Conservation (phyloP, 2,888 invertebrate species). For the Linnaemya tessellans region DNA sequence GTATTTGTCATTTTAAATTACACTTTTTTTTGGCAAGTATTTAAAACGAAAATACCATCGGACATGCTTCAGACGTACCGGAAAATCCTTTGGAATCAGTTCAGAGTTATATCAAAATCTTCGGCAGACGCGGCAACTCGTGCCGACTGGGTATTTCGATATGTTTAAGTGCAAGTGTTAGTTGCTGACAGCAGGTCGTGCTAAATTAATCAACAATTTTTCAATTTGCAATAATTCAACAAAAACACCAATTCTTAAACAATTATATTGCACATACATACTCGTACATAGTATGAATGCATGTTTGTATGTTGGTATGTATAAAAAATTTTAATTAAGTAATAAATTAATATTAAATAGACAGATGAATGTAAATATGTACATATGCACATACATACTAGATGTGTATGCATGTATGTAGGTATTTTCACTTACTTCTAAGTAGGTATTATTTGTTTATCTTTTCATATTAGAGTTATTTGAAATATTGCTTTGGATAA, state of each 20-base stretch:
- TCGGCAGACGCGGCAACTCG: too few relatives aligned
- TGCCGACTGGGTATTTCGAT: not conserved
- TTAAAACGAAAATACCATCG: too few relatives aligned
- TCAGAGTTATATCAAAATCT: too few relatives aligned
- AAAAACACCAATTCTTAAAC: slow-evolving; percentile 59
- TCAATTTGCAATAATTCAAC: slow-evolving; percentile 59
- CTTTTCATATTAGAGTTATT: not conserved
- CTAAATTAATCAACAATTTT: slow-evolving; percentile 54
- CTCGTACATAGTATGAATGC: slow-evolving; percentile 1
- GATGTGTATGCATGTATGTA: not conserved
- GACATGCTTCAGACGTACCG: too few relatives aligned
- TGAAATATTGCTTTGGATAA: not conserved
- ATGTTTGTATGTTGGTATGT: too few relatives aligned
- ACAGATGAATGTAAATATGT: not conserved
- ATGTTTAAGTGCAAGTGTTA: slow-evolving; percentile 1
- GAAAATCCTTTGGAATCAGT: too few relatives aligned
- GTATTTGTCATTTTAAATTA: too few relatives aligned
- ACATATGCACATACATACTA: not conserved
- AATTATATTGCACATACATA: slow-evolving; percentile 8
- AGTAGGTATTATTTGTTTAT: not conserved
- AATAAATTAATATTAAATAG: slow-evolving; percentile 67
- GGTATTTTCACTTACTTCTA: too few relatives aligned
- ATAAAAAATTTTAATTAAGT: slow-evolving; percentile 61
- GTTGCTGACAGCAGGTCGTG: slow-evolving; percentile 61
- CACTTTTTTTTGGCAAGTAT: too few relatives aligned